A percentile compares a stretch with the other conserved stretches of the same genome.
phyloP scores from a whole-genome alignment of 2,888 invertebrate species.

The Thecophora atra region DNA sequence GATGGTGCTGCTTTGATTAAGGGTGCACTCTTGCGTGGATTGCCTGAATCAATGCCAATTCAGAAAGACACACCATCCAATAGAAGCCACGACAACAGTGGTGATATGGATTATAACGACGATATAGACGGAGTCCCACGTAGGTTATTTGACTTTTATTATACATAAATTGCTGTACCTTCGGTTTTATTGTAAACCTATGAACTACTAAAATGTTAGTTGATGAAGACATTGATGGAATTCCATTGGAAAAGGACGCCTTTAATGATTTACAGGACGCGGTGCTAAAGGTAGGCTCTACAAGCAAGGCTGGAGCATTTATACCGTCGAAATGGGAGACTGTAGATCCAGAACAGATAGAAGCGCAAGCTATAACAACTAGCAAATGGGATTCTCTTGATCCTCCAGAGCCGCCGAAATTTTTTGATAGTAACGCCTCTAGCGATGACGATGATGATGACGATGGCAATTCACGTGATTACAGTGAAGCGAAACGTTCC shows the following conservation, averaged over 20 bases:
- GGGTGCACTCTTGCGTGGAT: constrained; percentile 70
- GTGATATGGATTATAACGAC: constrained; percentile 66
- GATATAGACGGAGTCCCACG: constrained; percentile 78
- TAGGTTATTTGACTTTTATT: constrained; percentile 54
- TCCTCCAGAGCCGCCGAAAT: constrained; percentile 64
- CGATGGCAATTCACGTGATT: constrained; percentile 63
- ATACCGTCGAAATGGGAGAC: constrained; percentile 97
- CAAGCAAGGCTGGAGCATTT: constrained; percentile 72
- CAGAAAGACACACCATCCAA: constrained; percentile 57
- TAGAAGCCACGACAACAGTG: constrained; percentile 47
- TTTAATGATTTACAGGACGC: constrained; percentile 30
- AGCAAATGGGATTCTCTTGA: constrained; percentile 89
- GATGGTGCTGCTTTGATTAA: constrained; percentile 85
- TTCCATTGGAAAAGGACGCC: constrained; percentile 70
- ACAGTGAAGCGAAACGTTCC: constrained; percentile 76
- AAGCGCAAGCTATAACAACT: constrained; percentile 85
- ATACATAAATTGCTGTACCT: no score
- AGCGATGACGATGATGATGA: constrained; percentile 71
- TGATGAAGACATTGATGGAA: constrained; percentile 80
- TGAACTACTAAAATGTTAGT: constrained; percentile 68
- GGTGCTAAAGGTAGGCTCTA: constrained; percentile 43
- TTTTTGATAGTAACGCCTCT: constrained; percentile 58
- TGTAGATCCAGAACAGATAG: constrained; percentile 86
- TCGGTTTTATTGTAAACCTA: no score
- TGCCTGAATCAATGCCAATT: constrained; percentile 60